Evolutionary conservation across 2,113 vertebrate species (phyloP), one percentile per base, ranked within the genome.

Genomic region (Sander lucioperca): DNA sequence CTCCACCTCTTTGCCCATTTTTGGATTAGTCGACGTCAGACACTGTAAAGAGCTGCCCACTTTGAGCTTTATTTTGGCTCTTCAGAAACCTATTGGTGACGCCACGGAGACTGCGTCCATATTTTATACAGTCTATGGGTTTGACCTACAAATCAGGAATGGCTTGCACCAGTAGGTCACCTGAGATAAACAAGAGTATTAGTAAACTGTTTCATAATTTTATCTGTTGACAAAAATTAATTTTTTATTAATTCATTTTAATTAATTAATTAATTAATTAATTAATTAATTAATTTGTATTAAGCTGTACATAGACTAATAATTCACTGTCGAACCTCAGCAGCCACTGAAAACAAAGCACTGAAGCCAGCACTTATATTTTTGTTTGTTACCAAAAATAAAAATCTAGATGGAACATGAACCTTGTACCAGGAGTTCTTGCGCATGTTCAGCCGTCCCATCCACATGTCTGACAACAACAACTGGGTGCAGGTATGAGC

Each of bases 341-440:
- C 33, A 23, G 14, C 50, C 30, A 51, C 54, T 36, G 39, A 19
- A 65, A 80, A 53, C 54, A 15, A 61, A 68, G 21, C 27, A 4
- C 18, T 5, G 43, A 50, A 10, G 19, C 21, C 27, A 57, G 25
- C 16, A 69, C 12, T 11, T 23, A 16, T n/a, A n/a, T n/a, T n/a
- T n/a, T n/a, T n/a, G n/a, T n/a, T n/a, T n/a, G n/a, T n/a, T n/a
- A n/a, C n/a, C n/a, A 27, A 27, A 27, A 86, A 75, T 86, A 86
- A 82, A 83, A 86, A 86, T 84, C 66, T 15, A 82, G 79, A 89
- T 86, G 84, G 89, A 89, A 69, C 82, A 92, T 93, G 90, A 96
- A 99, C 98, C 97, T 99, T 99, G 95, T 99, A 99, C 98, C 98
- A 99, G 25, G 98, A 99, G 95, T 99, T 99, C 94, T 99, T 99